Conservation (phyloP, 1,140 invertebrate species). For the Anastatus disparis region DNA sequence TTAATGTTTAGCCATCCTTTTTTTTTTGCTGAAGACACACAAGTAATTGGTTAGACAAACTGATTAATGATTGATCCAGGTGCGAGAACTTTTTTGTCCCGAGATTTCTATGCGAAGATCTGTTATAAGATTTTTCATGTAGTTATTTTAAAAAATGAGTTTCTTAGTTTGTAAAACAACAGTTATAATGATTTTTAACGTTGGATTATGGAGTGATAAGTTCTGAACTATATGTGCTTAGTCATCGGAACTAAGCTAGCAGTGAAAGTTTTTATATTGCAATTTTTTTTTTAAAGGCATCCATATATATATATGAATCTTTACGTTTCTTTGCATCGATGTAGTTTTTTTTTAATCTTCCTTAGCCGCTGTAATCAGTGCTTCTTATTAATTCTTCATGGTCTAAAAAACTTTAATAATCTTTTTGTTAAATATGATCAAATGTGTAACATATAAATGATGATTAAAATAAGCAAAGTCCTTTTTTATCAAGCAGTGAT, state of each 20-base stretch:
- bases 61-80: neutral
- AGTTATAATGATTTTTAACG: neutral
- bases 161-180: too few species aligned
- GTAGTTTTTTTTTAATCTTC: neutral
- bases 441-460: neutral
- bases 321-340: neutral
- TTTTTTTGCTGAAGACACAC: too few species aligned
- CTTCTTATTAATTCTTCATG: neutral
- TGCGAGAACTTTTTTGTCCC: neutral
- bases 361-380: neutral
- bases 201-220: neutral
- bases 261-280: slow-evolving; percentile 34
- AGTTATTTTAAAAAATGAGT: neutral
- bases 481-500: neutral
- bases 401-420: slow-evolving; percentile 17
- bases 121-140: neutral
- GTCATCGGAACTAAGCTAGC: neutral
- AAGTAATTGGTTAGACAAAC: neutral
- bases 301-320: neutral
- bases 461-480: neutral
- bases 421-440: neutral
- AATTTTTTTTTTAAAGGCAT: slow-evolving; percentile 1
- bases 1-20: too few species aligned
- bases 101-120: neutral
- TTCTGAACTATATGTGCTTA: neutral